Percentiles rank a stretch among this genome's conserved stretches.
phyloP scores from a whole-genome alignment of 1,140 invertebrate species.

The Whitmania pigra region DNA sequence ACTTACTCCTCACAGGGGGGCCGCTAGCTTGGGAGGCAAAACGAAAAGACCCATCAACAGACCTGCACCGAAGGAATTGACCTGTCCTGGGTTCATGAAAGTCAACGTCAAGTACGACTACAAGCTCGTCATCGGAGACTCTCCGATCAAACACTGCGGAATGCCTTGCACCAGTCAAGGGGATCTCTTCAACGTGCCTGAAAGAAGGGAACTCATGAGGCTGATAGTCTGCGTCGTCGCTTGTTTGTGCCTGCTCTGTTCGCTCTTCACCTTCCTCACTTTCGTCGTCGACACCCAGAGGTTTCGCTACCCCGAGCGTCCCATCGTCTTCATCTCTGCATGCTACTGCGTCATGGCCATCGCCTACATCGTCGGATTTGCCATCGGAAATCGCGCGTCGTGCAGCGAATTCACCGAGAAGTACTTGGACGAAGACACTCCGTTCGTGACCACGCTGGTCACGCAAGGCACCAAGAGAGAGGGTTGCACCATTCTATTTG shows the following conservation, averaged over 20 bases:
- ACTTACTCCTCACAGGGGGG: background rate
- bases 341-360: constrained; percentile 11
- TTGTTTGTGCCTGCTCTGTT: constrained; percentile 6
- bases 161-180: background rate
- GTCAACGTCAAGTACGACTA: background rate
- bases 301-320: background rate
- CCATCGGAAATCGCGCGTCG: background rate
- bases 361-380: background rate
- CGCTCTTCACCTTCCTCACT: constrained; percentile 2
- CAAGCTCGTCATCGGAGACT: background rate
- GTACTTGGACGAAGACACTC: background rate
- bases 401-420: background rate
- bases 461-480: background rate
- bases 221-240: background rate
- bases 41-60: background rate
- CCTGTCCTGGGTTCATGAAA: background rate
- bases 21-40: background rate
- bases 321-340: constrained; percentile 2
- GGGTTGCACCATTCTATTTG: background rate
- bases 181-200: background rate
- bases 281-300: constrained; percentile 1
- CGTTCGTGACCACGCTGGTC: background rate
- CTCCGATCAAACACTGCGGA: background rate
- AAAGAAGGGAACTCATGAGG: background rate
- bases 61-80: background rate